Evolutionary conservation across 2,797 vertebrate genomes (phyloP).

Genomic region (Myiothlypis coronata): DNA sequence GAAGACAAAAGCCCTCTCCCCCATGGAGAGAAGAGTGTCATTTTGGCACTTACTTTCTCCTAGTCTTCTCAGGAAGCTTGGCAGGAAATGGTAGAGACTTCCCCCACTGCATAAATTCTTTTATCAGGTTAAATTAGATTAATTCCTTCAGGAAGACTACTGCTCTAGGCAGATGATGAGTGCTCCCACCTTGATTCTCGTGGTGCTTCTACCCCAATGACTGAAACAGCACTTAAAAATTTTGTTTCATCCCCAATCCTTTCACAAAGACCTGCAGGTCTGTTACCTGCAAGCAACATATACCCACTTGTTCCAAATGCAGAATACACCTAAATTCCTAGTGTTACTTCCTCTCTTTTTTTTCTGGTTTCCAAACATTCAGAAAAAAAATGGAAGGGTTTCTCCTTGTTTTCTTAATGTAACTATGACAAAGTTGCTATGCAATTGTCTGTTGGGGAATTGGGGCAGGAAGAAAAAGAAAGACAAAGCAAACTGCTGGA

Average conservation of each 20-base stretch:
- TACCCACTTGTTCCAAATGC: rapidly evolving
- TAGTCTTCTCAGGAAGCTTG: not conserved
- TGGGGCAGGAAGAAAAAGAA: not conserved
- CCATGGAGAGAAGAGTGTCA: rapidly evolving
- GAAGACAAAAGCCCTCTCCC: not conserved
- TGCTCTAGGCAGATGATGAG: not conserved
- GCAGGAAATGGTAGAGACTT: not conserved
- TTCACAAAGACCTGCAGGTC: not conserved
- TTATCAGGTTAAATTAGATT: not conserved
- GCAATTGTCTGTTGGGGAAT: not conserved
- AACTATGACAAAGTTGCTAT: not conserved
- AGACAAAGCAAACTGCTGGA: not conserved
- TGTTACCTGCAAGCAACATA: not conserved
- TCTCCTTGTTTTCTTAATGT: not conserved
- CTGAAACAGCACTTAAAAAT: not conserved
- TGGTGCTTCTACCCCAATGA: not conserved
- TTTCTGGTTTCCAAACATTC: not conserved
- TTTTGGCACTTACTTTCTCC: not conserved
- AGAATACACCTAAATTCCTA: not conserved
- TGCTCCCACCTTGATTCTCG: not conserved
- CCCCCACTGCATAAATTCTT: not conserved
- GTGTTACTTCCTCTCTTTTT: not conserved
- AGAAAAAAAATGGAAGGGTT: not conserved
- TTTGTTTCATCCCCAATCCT: not conserved
- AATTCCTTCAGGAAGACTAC: not conserved